Percentiles rank a stretch among this genome's conserved stretches.
Evolutionary conservation across 2,888 invertebrate genomes (phyloP).

Genomic region (Cheilosia grossa): DNA sequence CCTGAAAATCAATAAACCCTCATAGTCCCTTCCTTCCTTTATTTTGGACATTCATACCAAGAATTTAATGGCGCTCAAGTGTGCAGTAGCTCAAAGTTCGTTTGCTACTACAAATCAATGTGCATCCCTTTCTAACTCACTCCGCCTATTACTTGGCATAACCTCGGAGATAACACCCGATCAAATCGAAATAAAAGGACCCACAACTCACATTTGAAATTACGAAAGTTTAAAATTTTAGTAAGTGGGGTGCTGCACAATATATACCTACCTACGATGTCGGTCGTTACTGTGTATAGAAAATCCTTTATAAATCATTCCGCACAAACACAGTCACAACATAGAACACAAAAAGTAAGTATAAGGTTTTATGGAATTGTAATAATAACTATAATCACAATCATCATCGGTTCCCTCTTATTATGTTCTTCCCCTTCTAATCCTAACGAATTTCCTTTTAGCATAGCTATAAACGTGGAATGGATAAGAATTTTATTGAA

Average conservation of each 20-base stretch:
- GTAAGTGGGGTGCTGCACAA: constrained; percentile 51
- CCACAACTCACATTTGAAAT: constrained; percentile 66
- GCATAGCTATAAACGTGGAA: constrained; percentile 70
- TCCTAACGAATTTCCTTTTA: constrained; percentile 74
- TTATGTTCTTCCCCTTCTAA: constrained; percentile 72
- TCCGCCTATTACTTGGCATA: constrained; percentile 28
- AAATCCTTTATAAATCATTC: constrained; percentile 58
- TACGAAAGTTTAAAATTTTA: constrained; percentile 70
- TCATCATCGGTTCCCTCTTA: constrained; percentile 74
- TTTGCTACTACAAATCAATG: constrained; percentile 49
- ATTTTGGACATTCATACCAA: constrained; percentile 37
- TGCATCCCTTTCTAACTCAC: constrained; percentile 52
- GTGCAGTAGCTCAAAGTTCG: constrained; percentile 42
- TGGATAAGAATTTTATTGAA: constrained; percentile 73
- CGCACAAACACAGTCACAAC: constrained; percentile 25
- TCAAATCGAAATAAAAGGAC: constrained; percentile 68
- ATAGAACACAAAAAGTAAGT: constrained; percentile 62
- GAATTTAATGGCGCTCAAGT: constrained; percentile 38
- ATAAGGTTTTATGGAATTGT: constrained; percentile 73
- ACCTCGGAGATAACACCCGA: constrained; percentile 65
- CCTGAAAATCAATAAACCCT: constrained; percentile 62
- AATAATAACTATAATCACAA: constrained; percentile 75
- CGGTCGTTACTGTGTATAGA: constrained; percentile 16
- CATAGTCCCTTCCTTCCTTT: constrained; percentile 9
- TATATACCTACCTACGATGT: neutral